phyloP scores from a whole-genome alignment of 2,888 invertebrate genomes.

The Acanthoscelides obtectus region DNA sequence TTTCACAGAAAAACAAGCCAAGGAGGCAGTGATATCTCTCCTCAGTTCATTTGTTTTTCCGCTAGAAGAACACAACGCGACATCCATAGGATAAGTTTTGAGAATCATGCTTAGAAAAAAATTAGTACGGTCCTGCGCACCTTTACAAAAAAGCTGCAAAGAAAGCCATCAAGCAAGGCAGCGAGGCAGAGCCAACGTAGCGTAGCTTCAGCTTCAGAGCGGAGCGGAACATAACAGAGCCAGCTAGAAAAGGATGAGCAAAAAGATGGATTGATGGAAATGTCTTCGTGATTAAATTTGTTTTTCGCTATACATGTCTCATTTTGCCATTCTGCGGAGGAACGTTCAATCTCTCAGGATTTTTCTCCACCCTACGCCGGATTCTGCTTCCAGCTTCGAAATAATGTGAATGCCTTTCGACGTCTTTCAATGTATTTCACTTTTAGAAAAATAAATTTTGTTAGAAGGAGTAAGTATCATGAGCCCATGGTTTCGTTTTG shows the following conservation, averaged over 20 bases:
- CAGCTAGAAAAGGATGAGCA: conserved; percentile 38
- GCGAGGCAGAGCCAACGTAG: conserved; percentile 5
- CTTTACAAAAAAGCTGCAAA: neutral
- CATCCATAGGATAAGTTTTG: too few species aligned
- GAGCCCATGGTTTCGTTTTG: too few species aligned
- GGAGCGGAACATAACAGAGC: conserved; percentile 42
- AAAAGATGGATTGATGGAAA: conserved; percentile 49
- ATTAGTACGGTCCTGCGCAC: neutral
- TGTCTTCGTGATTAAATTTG: conserved; percentile 49
- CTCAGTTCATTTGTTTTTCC: too few species aligned
- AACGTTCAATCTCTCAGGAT: conserved; percentile 14
- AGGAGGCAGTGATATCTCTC: too few species aligned
- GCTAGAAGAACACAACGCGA: too few species aligned
- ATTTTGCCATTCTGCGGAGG: too few species aligned
- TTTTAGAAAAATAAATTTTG: too few species aligned
- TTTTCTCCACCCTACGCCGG: neutral
- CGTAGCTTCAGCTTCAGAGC: conserved; percentile 3
- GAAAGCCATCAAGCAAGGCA: neutral
- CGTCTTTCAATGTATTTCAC: too few species aligned
- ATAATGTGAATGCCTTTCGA: neutral
- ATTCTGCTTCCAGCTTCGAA: neutral
- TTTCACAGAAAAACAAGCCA: too few species aligned
- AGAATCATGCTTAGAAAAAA: too few species aligned
- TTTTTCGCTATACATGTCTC: conserved; percentile 46
- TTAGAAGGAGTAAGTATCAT: too few species aligned